Base-by-base conservation (phyloP, 2,113 vertebrate species). In the Myanophis thanlyinensis region DNA sequence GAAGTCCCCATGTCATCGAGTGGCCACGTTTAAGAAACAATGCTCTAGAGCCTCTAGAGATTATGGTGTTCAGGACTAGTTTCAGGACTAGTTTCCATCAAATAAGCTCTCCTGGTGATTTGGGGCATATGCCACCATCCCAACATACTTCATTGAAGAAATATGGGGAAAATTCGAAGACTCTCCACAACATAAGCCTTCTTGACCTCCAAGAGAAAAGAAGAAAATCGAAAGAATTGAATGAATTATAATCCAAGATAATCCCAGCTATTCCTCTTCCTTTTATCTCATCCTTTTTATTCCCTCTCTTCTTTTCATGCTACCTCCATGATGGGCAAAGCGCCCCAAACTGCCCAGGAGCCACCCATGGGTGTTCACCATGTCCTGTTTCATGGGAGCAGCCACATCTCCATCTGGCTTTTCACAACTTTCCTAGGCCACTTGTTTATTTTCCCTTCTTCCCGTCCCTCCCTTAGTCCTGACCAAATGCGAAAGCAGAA, bases 401-500 rank as follows among this genome's bases (percentile, higher is more conserved):
- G n/a, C n/a, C n/a, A 20, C 67, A 85, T 7, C 15, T 89, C 15
- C 35, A 89, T 25, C 0, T 0, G n/a, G 93, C 92, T 92, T 92
- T 95, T 95, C 96, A 95, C 0, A 67, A 51, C 46, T 95, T 80
- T 18, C 80, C 10, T 80, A 47, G 10, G n/a, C 62, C 67, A 2
- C 90, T 93, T 48, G 0, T 51, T 93, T 93, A 40, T 87, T 91
- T 93, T 91, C 62, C 48, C 8, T 94, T 73, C 90, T 73, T 35
- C 15, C 2, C 30, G 52, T 15, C 18, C 46, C 40, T 5, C 89
- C 47, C 95, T 92, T 56, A n/a, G 51, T 90, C 87, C 40, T 51
- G 59, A 93, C 67, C 95, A 96, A 95, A 94, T 0, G 80, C 52
- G 92, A 94, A 94, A 92, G 0, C 40, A 62, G n/a, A 53, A 53